These are phyloP conservation scores for Pristionchus maxplancki DNA, from an alignment of 2,888 invertebrate genomes.

Conservation along the genomic window DNA sequence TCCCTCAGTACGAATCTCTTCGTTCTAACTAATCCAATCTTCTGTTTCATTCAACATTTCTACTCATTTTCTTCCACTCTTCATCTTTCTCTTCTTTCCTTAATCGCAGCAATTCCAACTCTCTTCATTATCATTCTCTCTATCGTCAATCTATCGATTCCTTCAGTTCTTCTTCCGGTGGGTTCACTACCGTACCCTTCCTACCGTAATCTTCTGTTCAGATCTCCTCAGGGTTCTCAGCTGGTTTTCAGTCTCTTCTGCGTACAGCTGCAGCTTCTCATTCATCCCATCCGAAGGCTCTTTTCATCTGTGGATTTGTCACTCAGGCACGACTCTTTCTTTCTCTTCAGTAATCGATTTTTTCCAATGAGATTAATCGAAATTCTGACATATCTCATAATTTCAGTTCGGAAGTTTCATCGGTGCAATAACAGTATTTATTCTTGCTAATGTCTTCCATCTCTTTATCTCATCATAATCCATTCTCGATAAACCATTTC, in stretches of 20 bases:
- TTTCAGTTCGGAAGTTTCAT: slow-evolving; percentile 50
- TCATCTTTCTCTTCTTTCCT: slow-evolving; percentile 38
- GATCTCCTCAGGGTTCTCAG: slow-evolving; percentile 44
- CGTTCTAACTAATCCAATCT: slow-evolving; percentile 49
- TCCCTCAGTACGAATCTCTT: slow-evolving; percentile 41
- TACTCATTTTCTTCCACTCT: slow-evolving; percentile 50
- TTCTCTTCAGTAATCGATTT: too few species aligned
- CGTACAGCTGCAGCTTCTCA: slow-evolving; percentile 48
- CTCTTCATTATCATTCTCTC: slow-evolving; percentile 38
- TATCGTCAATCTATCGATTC: not conserved
- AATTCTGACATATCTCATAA: not conserved
- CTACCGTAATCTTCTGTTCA: not conserved
- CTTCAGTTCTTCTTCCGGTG: slow-evolving; percentile 36
- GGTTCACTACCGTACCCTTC: not conserved
- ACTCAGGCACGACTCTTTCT: slow-evolving; percentile 7
- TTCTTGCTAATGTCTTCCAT: slow-evolving; percentile 48
- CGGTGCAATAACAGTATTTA: slow-evolving; percentile 49
- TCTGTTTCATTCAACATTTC: slow-evolving; percentile 50
- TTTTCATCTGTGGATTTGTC: slow-evolving; percentile 42
- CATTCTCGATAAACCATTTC: slow-evolving; percentile 23
- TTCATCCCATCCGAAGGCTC: slow-evolving; percentile 35
- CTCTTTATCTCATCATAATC: slow-evolving; percentile 46
- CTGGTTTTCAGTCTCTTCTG: slow-evolving; percentile 49
- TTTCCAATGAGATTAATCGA: too few species aligned
- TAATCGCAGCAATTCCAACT: slow-evolving; percentile 20